Percentiles rank a stretch among this genome's conserved stretches.
These are phyloP conservation scores for Todiramphus saurophagus DNA, from an alignment of 2,113 vertebrate genomes.

Conservation along the genomic window DNA sequence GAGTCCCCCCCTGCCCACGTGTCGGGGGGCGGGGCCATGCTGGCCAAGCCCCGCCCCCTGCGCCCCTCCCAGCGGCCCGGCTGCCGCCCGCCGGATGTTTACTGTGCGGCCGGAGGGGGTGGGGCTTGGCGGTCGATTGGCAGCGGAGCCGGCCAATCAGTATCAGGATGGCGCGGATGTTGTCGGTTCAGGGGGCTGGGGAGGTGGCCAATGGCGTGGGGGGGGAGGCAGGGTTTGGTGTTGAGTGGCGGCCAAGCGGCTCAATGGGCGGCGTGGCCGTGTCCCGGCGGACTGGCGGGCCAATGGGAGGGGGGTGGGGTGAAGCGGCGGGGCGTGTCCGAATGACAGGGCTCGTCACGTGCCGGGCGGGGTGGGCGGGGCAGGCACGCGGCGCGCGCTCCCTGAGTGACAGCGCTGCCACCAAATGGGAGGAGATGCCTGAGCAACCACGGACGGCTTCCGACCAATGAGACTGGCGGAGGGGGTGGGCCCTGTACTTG, in stretches of 20 bases:
- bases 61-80: too few relatives aligned
- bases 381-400: fast-evolving
- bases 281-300: not conserved
- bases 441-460: fast-evolving
- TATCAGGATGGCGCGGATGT: fast-evolving
- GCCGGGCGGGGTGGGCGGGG: fast-evolving
- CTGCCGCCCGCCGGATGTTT: too few relatives aligned
- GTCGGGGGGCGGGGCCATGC: too few relatives aligned
- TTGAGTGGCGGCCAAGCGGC: fast-evolving
- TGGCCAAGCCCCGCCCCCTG: too few relatives aligned
- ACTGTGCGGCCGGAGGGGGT: too few relatives aligned
- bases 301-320: too few relatives aligned
- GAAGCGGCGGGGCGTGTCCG: too few relatives aligned
- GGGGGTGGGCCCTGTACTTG: fast-evolving
- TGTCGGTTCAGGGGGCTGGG: fast-evolving
- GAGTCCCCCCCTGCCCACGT: too few relatives aligned
- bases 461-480: fast-evolving
- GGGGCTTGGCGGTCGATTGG: fast-evolving
- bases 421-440: fast-evolving
- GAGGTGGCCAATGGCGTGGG: fast-evolving
- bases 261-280: fast-evolving
- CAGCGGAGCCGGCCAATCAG: fast-evolving
- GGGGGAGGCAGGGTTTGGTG: fast-evolving
- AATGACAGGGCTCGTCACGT: too few relatives aligned
- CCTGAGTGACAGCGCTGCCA: not conserved